A percentile compares a stretch with the other conserved stretches of the same genome.
Conservation (phyloP, 2,888 invertebrate genomes). For the Pachliopta kotzebuea region DNA sequence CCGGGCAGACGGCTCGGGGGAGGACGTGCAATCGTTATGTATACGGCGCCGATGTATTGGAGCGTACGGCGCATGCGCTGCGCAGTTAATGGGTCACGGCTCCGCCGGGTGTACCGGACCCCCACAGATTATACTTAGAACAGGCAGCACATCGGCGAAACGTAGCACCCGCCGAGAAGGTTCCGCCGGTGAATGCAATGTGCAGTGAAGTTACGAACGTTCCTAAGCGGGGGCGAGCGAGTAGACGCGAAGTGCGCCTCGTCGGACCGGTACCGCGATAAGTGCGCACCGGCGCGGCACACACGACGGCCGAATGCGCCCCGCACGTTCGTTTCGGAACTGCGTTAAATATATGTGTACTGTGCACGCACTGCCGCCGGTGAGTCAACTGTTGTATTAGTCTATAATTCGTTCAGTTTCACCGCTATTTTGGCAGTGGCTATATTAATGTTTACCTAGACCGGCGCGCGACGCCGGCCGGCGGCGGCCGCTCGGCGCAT, state of each 20-base stretch:
- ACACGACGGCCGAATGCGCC: neutral
- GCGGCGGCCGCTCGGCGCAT: constrained; percentile 43
- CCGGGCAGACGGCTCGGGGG: constrained; percentile 62
- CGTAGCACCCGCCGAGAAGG: constrained; percentile 3
- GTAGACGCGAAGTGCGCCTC: constrained; percentile 12
- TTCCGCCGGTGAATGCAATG: constrained; percentile 26
- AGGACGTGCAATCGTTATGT: constrained; percentile 66
- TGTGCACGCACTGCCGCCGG: constrained; percentile 46
- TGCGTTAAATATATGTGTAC: constrained; percentile 49
- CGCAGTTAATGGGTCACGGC: constrained; percentile 72
- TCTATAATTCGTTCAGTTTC: constrained; percentile 37
- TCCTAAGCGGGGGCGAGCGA: neutral
- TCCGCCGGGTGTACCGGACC: constrained; percentile 66
- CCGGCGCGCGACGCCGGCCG: constrained; percentile 40
- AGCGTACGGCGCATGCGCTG: constrained; percentile 66
- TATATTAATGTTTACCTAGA: constrained; percentile 46
- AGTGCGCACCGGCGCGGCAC: constrained; percentile 2
- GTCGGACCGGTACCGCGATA: constrained; percentile 31
- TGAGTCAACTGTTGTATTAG: constrained; percentile 41
- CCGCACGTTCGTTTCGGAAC: constrained; percentile 35
- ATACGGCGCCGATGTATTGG: constrained; percentile 61
- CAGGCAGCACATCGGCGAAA: constrained; percentile 43
- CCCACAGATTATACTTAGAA: constrained; percentile 60
- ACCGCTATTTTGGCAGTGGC: constrained; percentile 40
- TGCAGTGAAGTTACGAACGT: constrained; percentile 14